phyloP scores from a whole-genome alignment of 2,113 vertebrate species.

The Gila orcuttii region DNA sequence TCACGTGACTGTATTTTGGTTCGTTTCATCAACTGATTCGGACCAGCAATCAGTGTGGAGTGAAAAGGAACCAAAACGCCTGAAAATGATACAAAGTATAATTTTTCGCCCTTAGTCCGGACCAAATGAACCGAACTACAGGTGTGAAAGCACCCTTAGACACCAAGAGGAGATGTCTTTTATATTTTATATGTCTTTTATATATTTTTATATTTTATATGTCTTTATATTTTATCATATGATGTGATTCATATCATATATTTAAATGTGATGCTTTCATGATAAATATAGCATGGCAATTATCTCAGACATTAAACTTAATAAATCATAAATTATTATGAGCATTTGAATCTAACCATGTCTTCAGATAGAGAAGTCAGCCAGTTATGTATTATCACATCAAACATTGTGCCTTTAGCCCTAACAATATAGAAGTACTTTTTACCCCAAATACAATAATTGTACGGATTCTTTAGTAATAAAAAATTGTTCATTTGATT shows the following conservation, averaged over 20 bases:
- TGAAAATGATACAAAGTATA: no score
- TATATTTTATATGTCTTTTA: no score
- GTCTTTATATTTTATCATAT: background rate
- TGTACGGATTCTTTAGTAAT: background rate
- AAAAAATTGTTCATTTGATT: background rate
- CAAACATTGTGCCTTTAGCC: no score
- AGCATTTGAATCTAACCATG: background rate
- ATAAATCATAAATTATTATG: background rate
- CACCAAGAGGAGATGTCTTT: background rate
- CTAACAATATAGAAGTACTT: no score
- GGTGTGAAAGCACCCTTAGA: no score
- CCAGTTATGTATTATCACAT: background rate
- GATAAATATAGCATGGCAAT: background rate
- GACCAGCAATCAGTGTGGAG: no score
- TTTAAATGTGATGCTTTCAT: background rate
- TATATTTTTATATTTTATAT: no score
- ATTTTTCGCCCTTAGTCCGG: no score
- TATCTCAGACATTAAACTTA: background rate
- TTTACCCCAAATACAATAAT: background rate
- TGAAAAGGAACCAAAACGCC: no score
- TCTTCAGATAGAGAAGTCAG: background rate
- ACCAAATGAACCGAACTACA: no score
- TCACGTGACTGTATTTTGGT: no score
- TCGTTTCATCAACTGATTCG: no score
- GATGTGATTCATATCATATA: background rate